Evolutionary conservation across 1,140 invertebrate species (phyloP), one percentile per base, ranked within the genome.

Genomic region (Drosophila sturtevanti): DNA sequence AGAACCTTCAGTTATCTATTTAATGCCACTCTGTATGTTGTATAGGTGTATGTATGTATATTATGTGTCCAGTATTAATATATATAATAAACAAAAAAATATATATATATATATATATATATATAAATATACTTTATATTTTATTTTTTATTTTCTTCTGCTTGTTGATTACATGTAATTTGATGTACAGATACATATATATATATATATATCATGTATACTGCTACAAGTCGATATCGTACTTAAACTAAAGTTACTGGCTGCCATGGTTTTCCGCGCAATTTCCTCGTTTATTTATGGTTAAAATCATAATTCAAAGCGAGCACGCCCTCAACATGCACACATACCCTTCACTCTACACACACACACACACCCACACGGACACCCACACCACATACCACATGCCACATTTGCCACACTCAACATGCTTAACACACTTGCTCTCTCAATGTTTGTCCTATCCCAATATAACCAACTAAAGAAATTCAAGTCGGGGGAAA

Each of bases 201-300:
- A 21, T 21, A 21, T 21, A 9, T 48, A 48, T 18, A 48, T 48
- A 14, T 9, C 0, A 18, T 1, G 14, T n/a, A 44, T 61, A 51
- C 73, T 16, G 60, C 34, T 77, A 61, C 41, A 59, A 22, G 58
- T 56, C 51, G 38, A 56, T 18, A 44, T 68, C 16, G 38, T 69
- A 62, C 76, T 62, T 22, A 59, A 24, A 37, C 16, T 34, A 72
- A 48, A 21, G 16, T 48, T 10, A 73, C 59, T 51, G 41, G 21
- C 11, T 18, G n/a, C 59, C 54, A 68, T 52, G 63, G 60, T 37
- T 79, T 74, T 37, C 61, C 72, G 72, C 72, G 68, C 72, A 68
- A 75, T 75, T 75, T 75, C 72, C 72, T 64, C 58, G 58, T 41
- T 75, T 75, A 63, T 75, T 75, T 75, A 76, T 75, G 64, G 72